Evolutionary conservation across 2,113 vertebrate genomes (phyloP).

Genomic region (Arizona elegans): DNA sequence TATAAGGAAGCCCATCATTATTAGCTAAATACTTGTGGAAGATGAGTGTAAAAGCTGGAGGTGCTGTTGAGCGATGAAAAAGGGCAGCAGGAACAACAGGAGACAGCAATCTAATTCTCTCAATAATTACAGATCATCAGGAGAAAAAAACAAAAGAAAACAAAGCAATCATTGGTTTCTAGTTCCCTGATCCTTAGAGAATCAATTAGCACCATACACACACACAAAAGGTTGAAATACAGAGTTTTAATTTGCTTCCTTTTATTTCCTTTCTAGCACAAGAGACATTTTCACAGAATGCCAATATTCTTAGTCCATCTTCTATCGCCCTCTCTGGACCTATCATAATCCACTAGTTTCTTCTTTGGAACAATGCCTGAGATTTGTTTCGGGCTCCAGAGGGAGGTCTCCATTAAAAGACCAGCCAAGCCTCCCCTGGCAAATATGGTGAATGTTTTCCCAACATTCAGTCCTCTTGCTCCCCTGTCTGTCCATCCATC

Average conservation of each 20-base stretch:
- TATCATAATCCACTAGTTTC: not conserved
- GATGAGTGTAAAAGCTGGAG: not conserved
- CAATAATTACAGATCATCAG: not conserved
- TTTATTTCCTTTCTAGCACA: not conserved
- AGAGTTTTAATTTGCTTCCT: not conserved
- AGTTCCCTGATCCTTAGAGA: not conserved
- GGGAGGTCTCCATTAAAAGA: not conserved
- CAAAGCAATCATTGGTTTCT: not conserved
- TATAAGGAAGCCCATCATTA: too few species aligned
- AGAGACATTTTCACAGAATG: not conserved
- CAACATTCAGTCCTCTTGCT: not conserved
- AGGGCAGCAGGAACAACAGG: not conserved
- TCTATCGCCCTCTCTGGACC: not conserved
- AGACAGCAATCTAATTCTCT: not conserved
- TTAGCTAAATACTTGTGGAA: not conserved
- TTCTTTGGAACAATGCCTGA: not conserved
- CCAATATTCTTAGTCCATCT: not conserved
- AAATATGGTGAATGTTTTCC: not conserved
- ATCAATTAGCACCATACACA: not conserved
- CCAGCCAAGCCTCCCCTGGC: rapidly evolving
- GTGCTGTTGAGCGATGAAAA: not conserved
- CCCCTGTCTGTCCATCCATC: not conserved
- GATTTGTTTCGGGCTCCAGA: not conserved
- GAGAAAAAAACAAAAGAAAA: not conserved
- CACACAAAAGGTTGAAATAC: not conserved